These are phyloP conservation scores for Lasioglossum marginatum DNA, from an alignment of 2,888 invertebrate species.

Conservation along the genomic window DNA sequence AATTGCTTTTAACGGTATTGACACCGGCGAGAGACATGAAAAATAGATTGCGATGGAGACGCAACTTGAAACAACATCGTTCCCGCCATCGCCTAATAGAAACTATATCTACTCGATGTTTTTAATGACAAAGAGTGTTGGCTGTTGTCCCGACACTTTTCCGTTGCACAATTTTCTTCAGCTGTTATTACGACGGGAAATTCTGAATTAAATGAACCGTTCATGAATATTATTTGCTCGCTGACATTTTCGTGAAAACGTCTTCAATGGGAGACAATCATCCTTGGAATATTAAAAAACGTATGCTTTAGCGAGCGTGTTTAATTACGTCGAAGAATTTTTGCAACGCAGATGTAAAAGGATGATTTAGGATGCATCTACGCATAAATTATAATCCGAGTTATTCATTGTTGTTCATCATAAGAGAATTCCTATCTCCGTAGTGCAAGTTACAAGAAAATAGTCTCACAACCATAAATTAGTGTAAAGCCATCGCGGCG, in stretches of 20 bases:
- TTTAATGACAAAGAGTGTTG: background rate
- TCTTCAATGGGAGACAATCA: background rate
- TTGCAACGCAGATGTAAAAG: background rate
- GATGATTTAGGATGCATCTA: background rate
- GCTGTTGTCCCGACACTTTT: background rate
- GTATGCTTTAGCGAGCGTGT: background rate
- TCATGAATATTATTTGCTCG: background rate
- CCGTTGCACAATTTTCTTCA: background rate
- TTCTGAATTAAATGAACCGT: background rate
- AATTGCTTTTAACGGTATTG: constrained; percentile 8
- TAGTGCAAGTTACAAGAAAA: background rate
- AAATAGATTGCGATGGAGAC: background rate
- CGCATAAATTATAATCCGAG: background rate
- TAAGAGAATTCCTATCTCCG: background rate
- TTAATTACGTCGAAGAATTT: background rate
- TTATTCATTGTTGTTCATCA: background rate
- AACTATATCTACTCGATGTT: background rate
- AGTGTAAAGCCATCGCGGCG: background rate
- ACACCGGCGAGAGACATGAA: background rate
- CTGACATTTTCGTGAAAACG: background rate
- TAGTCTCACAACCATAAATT: background rate
- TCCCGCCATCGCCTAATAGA: background rate
- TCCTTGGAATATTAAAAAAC: background rate
- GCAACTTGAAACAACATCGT: background rate
- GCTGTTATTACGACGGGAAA: background rate